Base-by-base conservation (phyloP, 2,113 vertebrate genomes). In the Ophiodon elongatus region DNA sequence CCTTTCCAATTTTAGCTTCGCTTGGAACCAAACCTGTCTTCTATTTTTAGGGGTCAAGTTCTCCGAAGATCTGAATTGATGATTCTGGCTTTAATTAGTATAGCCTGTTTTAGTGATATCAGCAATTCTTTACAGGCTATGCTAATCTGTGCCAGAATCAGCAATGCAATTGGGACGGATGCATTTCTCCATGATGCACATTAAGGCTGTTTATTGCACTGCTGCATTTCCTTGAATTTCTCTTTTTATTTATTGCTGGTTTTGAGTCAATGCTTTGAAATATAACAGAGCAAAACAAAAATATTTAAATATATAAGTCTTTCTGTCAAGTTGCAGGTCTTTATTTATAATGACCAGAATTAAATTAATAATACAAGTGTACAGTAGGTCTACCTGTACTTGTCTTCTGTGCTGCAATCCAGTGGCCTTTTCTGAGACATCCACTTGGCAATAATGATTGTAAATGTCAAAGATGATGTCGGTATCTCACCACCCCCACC, bases 41-140 rank as follows among this genome's bases (percentile, higher is more conserved):
- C 67, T 31, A 57, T 77, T 89, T 91, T 88, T 79, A 79, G 86
- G 85, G 62, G 54, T 82, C 85, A 64, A 88, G 84, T 78, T 88
- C 84, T 87, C 85, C 7, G 92, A 95, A 93, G 94, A 95, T 72
- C 71, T 77, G 91, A 94, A 95, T 95, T 79, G 96, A 96, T 95
- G 95, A 94, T 95, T 96, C 95, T 95, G 96, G 96, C 94, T 95
- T 96, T 96, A 96, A 96, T 96, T 96, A 96, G 96, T 96, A 96
- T 95, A 96, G 96, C 96, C 96, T 96, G 96, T 96, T 95, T 96
- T 95, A 96, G 96, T 96, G 93, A 95, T 95, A 75, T 94, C 93
- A 95, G 82, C 89, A 92, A 95, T 95, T 96, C 96, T 96, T 96
- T 96, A 96, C 96, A 96, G 96, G 96, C 96, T 96, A 95, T 96